Evolutionary conservation across 1,140 invertebrate species (phyloP).

Genomic region (Acyrthosiphon pisum): DNA sequence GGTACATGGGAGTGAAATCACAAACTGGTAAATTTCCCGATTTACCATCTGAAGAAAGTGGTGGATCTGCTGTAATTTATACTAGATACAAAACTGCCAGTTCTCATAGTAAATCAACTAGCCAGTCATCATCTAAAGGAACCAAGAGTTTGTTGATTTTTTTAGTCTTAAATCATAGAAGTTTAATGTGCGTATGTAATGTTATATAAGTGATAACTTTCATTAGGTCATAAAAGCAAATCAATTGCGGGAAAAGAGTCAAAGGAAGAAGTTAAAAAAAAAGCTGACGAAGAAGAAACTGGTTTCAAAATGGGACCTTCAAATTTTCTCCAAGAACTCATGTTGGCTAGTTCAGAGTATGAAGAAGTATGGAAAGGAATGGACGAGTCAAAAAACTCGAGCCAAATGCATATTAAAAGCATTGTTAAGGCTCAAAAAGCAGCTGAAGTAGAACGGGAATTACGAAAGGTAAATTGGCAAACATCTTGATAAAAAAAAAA

Average conservation of each 20-base stretch:
- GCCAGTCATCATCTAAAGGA: slow-evolving; percentile 74
- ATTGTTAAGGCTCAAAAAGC: slow-evolving; percentile 85
- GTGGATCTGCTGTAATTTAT: slow-evolving; percentile 83
- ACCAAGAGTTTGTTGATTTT: slow-evolving; percentile 68
- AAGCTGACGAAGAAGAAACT: slow-evolving; percentile 68
- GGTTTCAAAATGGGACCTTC: slow-evolving; percentile 66
- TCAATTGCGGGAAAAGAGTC: slow-evolving; percentile 64
- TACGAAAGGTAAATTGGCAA: slow-evolving; percentile 68
- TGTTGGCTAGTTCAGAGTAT: slow-evolving; percentile 66
- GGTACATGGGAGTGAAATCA: slow-evolving; percentile 80
- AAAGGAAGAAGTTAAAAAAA: slow-evolving; percentile 67
- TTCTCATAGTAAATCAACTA: slow-evolving; percentile 78
- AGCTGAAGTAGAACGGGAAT: slow-evolving; percentile 81
- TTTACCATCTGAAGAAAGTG: slow-evolving; percentile 87
- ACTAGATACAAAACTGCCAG: slow-evolving; percentile 68
- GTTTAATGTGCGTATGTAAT: not conserved
- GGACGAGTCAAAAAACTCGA: slow-evolving; percentile 75
- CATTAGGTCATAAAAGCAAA: slow-evolving; percentile 47
- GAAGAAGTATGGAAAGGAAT: slow-evolving; percentile 82
- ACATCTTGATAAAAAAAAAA: not conserved
- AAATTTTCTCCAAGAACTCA: slow-evolving; percentile 66
- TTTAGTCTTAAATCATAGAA: not conserved
- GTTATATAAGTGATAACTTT: not conserved
- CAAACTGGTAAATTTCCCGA: slow-evolving; percentile 89
- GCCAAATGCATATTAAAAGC: slow-evolving; percentile 78